Evolutionary conservation across 35 echinoderm and acorn worm species (phyloP), one percentile per base, ranked within the genome.

Genomic region (Anneissia japonica): DNA sequence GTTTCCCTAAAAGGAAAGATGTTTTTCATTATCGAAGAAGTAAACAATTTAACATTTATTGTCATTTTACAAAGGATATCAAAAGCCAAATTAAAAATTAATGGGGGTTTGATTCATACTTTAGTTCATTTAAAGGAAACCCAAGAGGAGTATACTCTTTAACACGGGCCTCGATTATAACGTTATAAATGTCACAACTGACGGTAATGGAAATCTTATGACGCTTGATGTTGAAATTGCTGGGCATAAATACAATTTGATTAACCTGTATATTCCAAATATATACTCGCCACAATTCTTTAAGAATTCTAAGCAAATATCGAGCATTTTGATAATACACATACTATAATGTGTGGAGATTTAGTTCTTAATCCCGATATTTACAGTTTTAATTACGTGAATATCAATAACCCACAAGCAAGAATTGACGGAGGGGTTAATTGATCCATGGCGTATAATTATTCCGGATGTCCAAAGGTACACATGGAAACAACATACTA

Each of bases 271-370:
- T 74, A 79, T 45, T 74, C 87, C 87, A 73, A 89, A 89, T 34
- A 89, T 16, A 74, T 45, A 89, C 16, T 6, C 34, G 35, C 80
- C 72, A 11, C 36, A 82, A 13, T 36, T n/a, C n/a, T n/a, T n/a
- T n/a, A n/a, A n/a, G n/a, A n/a, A n/a, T n/a, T 89, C 35, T 56
- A 83, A 46, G n/a, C 75, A 2, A 35, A 76, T 39, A 76, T 83
- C 75, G 46, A 29, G 31, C 56, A 89, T 32, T 84, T 31, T 41
- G 13, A 84, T 37, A 89, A 84, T 46, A 45, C 88, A 7, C 35
- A 84, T 31, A 75, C 64, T 17, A 89, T 83, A 74, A 89, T 89
- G 33, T 84, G 88, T 77, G 88, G 88, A 21, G 88, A 89, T 89
- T 84, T 84, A n/a, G 81, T 89, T 38, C 31, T 83, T 14, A 36